Conservation (phyloP, 2,888 invertebrate genomes). For the Flabesymbios commensalis region DNA sequence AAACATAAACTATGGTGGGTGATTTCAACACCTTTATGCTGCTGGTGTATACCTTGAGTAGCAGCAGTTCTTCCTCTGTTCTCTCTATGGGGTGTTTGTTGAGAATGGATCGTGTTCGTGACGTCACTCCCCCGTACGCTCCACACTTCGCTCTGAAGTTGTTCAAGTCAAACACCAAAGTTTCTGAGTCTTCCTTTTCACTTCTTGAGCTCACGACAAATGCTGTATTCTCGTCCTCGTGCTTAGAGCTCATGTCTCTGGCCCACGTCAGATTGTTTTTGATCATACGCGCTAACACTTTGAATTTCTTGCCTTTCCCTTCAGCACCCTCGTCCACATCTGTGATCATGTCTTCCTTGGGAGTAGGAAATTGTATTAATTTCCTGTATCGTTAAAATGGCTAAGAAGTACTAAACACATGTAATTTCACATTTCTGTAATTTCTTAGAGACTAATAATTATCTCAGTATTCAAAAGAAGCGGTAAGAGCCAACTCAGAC, state of each 20-base stretch:
- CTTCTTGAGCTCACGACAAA: background rate
- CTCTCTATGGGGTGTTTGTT: slow-evolving; percentile 35
- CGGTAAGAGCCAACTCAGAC: too few relatives aligned
- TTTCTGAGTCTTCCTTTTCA: slow-evolving; percentile 4
- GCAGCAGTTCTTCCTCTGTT: slow-evolving; percentile 34
- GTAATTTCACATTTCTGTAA: too few relatives aligned
- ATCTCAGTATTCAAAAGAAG: too few relatives aligned
- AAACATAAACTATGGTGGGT: too few relatives aligned
- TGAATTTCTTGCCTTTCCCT: slow-evolving; percentile 12
- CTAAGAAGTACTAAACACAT: too few relatives aligned
- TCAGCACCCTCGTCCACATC: too few relatives aligned
- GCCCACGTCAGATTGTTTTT: slow-evolving; percentile 17
- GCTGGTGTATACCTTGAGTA: slow-evolving; percentile 41
- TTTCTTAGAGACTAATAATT: too few relatives aligned
- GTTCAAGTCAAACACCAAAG: slow-evolving; percentile 37
- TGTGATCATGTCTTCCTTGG: too few relatives aligned
- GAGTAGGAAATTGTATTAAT: too few relatives aligned
- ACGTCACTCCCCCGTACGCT: slow-evolving; percentile 16
- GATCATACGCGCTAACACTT: slow-evolving; percentile 13
- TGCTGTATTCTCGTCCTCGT: background rate
- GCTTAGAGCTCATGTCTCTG: slow-evolving; percentile 4
- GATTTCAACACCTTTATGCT: too few relatives aligned
- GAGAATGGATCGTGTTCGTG: slow-evolving; percentile 32
- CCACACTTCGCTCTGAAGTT: slow-evolving; percentile 33
- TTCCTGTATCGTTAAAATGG: too few relatives aligned